A percentile compares a stretch with the other conserved stretches of the same genome.
phyloP scores from a whole-genome alignment of 2,113 vertebrate genomes.

The Solenodon paradoxus region DNA sequence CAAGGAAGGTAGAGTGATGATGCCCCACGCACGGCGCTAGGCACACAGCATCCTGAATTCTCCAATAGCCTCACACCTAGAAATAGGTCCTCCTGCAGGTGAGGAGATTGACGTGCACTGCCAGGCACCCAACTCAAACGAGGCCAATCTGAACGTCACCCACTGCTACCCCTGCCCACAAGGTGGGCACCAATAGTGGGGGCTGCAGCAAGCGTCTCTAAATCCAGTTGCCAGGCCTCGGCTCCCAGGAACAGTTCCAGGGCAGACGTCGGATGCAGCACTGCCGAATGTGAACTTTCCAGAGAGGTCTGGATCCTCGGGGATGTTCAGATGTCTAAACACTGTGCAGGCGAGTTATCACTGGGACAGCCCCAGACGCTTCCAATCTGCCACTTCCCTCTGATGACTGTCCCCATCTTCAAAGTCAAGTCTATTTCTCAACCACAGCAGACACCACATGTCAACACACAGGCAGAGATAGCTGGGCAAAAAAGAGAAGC shows the following conservation, averaged over 20 bases:
- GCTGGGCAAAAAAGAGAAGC: not conserved
- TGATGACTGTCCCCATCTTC: not conserved
- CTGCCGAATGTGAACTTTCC: not conserved
- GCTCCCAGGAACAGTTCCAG: not conserved
- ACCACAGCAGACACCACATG: not conserved
- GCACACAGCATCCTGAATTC: not conserved
- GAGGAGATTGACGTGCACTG: not conserved
- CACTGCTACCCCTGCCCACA: not conserved
- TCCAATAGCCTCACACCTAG: not conserved
- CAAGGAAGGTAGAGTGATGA: too few species aligned
- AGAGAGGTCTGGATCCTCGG: not conserved
- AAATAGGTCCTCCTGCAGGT: not conserved
- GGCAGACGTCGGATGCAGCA: not conserved
- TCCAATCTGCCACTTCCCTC: not conserved
- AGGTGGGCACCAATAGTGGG: accelerated
- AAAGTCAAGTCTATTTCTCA: not conserved
- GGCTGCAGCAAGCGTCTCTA: too few species aligned
- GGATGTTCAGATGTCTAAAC: not conserved
- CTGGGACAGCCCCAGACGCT: not conserved
- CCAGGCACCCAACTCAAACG: not conserved
- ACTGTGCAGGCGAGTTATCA: not conserved
- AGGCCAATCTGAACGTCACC: not conserved
- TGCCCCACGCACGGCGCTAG: accelerated
- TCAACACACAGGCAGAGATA: not conserved
- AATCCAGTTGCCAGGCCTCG: not conserved